Base-by-base conservation (phyloP, 2,797 vertebrate species). In the Premnoplex brunnescens region DNA sequence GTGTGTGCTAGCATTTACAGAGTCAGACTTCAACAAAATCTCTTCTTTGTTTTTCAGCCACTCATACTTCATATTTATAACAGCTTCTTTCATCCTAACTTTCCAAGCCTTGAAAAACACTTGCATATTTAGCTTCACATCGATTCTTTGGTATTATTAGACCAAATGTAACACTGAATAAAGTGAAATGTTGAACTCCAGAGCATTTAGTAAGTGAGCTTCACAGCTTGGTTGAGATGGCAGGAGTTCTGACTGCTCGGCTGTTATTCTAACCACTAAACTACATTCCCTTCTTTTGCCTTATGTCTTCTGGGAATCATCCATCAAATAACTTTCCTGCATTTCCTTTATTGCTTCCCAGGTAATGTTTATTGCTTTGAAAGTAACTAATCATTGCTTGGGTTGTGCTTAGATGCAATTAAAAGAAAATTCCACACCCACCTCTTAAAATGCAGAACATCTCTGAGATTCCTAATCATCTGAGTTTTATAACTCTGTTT, bases 311-410 rank as follows among this genome's bases (percentile, higher is more conserved):
- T 88, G 91, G 95, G 95, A 96, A 85, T 82, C 92, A 96, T 97
- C 66, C 56, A 91, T 97, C 96, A 97, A 85, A 73, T 81, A 96
- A 95, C 88, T 92, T 95, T 67, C 89, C 74, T 95, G 92, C 94
- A 96, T 90, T 96, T 95, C 79, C 71, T 96, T 96, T 97, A 97
- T 97, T 94, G 93, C 96, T 95, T 97, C 88, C 90, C 96, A 97
- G 97, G 97, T 97, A 97, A 97, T 96, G 96, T 97, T 96, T 96
- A 97, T 97, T 96, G 95, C 97, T 95, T 84, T 69, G 91, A 93
- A 97, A 96, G 88, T 97, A 96, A 95, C 95, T 95, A 97, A 96
- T 97, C 56, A 19, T 93, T 94, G 93, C 74, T 71, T 95, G 92
- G 90, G 91, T 68, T 93, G 85, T 83, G 62, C 76, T 90, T 66